phyloP scores from a whole-genome alignment of 2,113 vertebrate species.

The Aphelocoma coerulescens region DNA sequence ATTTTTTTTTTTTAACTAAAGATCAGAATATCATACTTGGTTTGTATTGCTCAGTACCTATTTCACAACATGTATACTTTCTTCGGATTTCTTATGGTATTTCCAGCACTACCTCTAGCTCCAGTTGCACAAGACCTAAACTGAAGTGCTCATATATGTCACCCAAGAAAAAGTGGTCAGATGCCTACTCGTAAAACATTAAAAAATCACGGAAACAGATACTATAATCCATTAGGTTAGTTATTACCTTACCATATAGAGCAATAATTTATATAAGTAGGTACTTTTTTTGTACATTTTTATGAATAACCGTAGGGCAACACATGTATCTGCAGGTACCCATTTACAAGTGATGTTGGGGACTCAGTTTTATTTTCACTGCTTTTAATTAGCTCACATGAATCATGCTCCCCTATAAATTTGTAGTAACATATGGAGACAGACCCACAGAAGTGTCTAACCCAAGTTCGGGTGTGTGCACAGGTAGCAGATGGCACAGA shows the following conservation, averaged over 20 bases:
- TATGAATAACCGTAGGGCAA: conserved; percentile 3
- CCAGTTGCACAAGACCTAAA: conserved; percentile 77
- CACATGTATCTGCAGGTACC: not conserved
- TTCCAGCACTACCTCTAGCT: conserved; percentile 64
- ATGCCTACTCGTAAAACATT: conserved; percentile 73
- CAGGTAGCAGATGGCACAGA: not conserved
- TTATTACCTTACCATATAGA: conserved; percentile 59
- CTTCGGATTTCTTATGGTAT: conserved; percentile 43
- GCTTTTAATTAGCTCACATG: conserved; percentile 42
- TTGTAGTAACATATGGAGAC: not conserved
- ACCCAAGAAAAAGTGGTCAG: conserved; percentile 82
- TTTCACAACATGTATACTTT: conserved; percentile 48
- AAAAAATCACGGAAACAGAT: conserved; percentile 1
- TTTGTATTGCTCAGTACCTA: conserved; percentile 50
- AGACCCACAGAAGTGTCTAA: not conserved
- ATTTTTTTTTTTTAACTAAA: conserved; percentile 37
- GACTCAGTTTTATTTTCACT: conserved; percentile 35
- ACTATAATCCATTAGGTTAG: conserved; percentile 56
- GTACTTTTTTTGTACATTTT: conserved; percentile 33
- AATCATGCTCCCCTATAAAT: not conserved
- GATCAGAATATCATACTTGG: conserved; percentile 22
- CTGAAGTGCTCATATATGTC: conserved; percentile 74
- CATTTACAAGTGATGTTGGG: not conserved
- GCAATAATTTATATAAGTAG: conserved; percentile 50
- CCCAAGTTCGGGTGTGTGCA: not conserved